Evolutionary conservation across 2,797 vertebrate genomes (phyloP).

Genomic region (Xenentodon cancila): DNA sequence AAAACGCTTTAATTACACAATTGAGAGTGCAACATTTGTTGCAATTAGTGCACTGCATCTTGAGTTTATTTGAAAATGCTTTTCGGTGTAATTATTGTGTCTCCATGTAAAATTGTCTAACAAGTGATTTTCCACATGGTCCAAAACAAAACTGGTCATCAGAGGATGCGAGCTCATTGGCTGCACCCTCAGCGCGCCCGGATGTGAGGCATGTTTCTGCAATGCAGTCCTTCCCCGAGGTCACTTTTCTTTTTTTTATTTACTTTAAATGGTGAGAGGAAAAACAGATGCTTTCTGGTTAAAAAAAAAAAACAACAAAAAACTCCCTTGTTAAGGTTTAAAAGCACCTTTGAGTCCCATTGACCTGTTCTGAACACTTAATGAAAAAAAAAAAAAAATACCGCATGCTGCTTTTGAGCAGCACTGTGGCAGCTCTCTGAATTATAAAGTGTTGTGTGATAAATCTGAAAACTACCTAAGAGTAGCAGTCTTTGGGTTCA

Average conservation of each 20-base stretch:
- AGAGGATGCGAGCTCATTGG: slow-evolving; percentile 18
- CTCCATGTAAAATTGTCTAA: slow-evolving; percentile 19
- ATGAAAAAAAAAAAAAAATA: slow-evolving; percentile 27
- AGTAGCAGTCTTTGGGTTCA: background rate
- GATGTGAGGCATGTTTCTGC: slow-evolving; percentile 57
- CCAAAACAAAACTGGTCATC: slow-evolving; percentile 42
- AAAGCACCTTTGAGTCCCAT: slow-evolving; percentile 49
- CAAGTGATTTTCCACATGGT: slow-evolving; percentile 24
- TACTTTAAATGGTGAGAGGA: slow-evolving; percentile 47
- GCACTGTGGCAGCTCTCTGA: slow-evolving; percentile 19
- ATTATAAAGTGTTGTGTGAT: slow-evolving; percentile 12
- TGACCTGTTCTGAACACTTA: slow-evolving; percentile 57
- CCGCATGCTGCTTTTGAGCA: slow-evolving; percentile 35
- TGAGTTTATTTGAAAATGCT: slow-evolving; percentile 3
- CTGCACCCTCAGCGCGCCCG: slow-evolving; percentile 37
- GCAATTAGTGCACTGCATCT: slow-evolving; percentile 1
- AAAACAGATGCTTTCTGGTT: slow-evolving; percentile 48
- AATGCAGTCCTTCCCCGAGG: slow-evolving; percentile 33
- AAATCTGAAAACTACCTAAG: slow-evolving; percentile 8
- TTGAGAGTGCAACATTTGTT: background rate
- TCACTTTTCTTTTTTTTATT: slow-evolving; percentile 43
- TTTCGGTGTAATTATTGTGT: slow-evolving; percentile 13
- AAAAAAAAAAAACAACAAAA: too few species aligned
- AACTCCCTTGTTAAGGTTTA: slow-evolving; percentile 47
- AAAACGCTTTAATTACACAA: slow-evolving; percentile 16